Conservation (phyloP, 2,888 invertebrate genomes). For the Mechanitis messenoides region DNA sequence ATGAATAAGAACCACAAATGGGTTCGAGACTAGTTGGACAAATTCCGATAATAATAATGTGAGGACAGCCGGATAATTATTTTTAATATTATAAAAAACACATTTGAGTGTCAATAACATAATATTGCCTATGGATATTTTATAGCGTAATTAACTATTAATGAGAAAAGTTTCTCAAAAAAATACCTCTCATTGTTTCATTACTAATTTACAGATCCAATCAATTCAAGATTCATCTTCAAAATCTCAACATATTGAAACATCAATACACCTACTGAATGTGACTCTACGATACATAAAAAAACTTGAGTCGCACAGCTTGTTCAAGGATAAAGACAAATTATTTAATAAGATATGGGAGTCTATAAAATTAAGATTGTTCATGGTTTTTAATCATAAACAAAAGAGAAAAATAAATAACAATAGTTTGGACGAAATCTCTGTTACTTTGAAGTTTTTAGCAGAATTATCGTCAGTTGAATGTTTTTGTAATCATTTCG, state of each 20-base stretch:
- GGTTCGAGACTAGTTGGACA: no score
- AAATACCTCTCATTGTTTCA: not conserved
- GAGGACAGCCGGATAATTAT: no score
- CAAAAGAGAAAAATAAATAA: constrained; percentile 34
- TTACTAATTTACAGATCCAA: constrained; percentile 49
- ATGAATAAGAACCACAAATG: no score
- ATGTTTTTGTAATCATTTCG: constrained; percentile 45
- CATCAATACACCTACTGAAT: constrained; percentile 55
- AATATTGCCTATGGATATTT: no score
- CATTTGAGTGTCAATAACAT: no score
- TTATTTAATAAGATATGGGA: constrained; percentile 55
- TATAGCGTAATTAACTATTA: no score
- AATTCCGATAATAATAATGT: no score
- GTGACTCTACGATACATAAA: constrained; percentile 55
- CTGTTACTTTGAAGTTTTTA: constrained; percentile 50
- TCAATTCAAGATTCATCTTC: constrained; percentile 45
- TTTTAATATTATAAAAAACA: no score
- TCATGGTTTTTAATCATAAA: constrained; percentile 34
- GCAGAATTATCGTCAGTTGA: constrained; percentile 58
- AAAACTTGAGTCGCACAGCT: constrained; percentile 53
- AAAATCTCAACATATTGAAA: constrained; percentile 52
- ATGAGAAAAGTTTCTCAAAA: no score
- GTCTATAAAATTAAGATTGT: constrained; percentile 44
- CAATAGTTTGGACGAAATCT: constrained; percentile 48
- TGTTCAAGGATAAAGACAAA: constrained; percentile 55